A percentile compares a stretch with the other conserved stretches of the same genome.
phyloP scores from a whole-genome alignment of 2,113 vertebrate species.

The Vulpes lagopus region DNA sequence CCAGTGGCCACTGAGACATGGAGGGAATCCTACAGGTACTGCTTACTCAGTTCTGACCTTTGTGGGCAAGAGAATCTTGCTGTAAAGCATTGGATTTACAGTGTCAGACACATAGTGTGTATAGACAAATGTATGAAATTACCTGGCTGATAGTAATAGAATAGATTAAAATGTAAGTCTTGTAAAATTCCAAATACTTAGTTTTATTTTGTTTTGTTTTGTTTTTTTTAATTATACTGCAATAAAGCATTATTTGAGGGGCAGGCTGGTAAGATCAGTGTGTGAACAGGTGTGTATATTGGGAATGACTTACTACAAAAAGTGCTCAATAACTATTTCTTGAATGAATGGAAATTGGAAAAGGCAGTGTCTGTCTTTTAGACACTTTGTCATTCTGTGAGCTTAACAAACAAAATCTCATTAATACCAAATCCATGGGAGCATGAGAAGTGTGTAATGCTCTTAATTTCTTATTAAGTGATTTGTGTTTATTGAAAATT shows the following conservation, averaged over 20 bases:
- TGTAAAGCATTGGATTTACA: neutral
- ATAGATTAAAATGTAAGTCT: constrained; percentile 22
- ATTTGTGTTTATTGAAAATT: constrained; percentile 78
- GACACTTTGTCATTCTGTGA: constrained; percentile 56
- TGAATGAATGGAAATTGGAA: constrained; percentile 60
- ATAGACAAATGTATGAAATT: neutral
- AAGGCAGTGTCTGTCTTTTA: constrained; percentile 53
- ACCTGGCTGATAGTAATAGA: neutral
- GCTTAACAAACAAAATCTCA: constrained; percentile 76
- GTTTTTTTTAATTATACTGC: neutral
- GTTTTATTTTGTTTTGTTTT: neutral
- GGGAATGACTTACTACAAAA: constrained; percentile 21
- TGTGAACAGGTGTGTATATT: neutral
- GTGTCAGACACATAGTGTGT: neutral
- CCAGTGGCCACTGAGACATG: neutral
- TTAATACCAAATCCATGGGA: constrained; percentile 66
- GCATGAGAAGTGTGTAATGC: constrained; percentile 64
- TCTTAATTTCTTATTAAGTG: constrained; percentile 79
- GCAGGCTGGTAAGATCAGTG: neutral
- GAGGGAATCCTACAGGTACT: neutral
- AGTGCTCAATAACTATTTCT: constrained; percentile 28
- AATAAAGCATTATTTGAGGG: constrained; percentile 19
- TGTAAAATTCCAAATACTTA: neutral
- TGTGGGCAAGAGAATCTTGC: neutral
- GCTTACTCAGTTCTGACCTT: neutral